These are phyloP conservation scores for Parotia lawesii DNA, from an alignment of 2,113 vertebrate genomes.

Conservation along the genomic window DNA sequence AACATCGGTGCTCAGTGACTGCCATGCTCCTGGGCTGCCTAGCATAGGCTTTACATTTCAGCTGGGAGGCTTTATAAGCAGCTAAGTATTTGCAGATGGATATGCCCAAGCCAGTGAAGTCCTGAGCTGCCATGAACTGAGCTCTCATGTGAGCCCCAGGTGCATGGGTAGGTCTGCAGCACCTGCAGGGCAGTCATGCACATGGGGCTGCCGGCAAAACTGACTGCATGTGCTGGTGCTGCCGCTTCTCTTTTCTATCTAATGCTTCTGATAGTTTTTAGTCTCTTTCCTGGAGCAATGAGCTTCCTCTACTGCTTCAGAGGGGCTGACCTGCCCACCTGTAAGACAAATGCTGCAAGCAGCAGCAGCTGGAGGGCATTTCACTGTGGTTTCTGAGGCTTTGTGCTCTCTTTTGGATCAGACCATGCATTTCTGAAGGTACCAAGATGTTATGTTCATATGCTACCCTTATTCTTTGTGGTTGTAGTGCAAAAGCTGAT, in stretches of 20 bases:
- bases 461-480: neutral
- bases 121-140: fast-evolving
- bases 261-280: no score
- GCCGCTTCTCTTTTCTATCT: neutral
- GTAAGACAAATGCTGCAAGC: neutral
- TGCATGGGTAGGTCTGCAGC: neutral
- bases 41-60: neutral
- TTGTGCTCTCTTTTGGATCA: neutral
- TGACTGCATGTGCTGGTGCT: neutral
- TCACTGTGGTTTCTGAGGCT: neutral
- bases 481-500: neutral
- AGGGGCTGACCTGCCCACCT: neutral
- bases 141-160: fast-evolving
- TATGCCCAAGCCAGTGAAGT: neutral
- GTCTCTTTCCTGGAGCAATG: neutral
- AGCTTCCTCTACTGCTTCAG: neutral
- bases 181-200: fast-evolving
- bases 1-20: neutral
- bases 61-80: neutral
- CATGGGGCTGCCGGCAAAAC: neutral
- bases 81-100: neutral
- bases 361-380: neutral
- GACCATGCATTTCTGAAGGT: neutral
- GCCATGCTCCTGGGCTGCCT: neutral
- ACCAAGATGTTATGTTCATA: neutral